Conservation (phyloP, 2,888 invertebrate genomes). For the Amblyteles armatorius region DNA sequence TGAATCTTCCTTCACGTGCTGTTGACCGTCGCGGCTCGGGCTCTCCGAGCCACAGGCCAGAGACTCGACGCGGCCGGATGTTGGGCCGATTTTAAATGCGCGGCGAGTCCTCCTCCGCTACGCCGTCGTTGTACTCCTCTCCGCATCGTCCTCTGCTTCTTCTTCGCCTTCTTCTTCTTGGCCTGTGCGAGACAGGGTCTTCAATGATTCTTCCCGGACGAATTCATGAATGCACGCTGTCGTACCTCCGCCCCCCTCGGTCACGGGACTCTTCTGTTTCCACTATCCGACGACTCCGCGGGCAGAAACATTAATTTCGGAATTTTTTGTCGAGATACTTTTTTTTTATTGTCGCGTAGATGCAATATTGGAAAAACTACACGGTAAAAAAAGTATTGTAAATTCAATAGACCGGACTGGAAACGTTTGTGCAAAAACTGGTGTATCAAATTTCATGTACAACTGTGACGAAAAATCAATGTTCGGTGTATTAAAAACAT, state of each 20-base stretch:
- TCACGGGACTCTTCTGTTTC: not conserved
- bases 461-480: too few species aligned
- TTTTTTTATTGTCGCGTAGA: not conserved
- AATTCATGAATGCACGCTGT: constrained; percentile 48
- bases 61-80: constrained; percentile 72
- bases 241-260: not conserved
- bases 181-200: constrained; percentile 27
- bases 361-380: too few species aligned
- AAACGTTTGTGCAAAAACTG: too few species aligned
- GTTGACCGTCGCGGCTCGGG: constrained; percentile 14
- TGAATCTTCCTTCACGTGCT: constrained; percentile 55
- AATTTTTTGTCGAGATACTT: not conserved
- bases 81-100: constrained; percentile 76
- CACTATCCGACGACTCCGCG: not conserved
- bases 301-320: not conserved
- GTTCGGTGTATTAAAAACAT: too few species aligned
- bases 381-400: too few species aligned
- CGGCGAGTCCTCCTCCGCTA: constrained; percentile 70
- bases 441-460: too few species aligned
- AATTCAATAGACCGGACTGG: too few species aligned
- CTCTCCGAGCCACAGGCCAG: constrained; percentile 15
- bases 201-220: constrained; percentile 57
- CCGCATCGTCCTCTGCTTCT: constrained; percentile 19
- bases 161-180: constrained; percentile 28
- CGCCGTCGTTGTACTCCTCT: constrained; percentile 14